A percentile compares a stretch with the other conserved stretches of the same genome.
These are phyloP conservation scores for Saturnia pavonia DNA, from an alignment of 2,888 invertebrate genomes.

Conservation along the genomic window DNA sequence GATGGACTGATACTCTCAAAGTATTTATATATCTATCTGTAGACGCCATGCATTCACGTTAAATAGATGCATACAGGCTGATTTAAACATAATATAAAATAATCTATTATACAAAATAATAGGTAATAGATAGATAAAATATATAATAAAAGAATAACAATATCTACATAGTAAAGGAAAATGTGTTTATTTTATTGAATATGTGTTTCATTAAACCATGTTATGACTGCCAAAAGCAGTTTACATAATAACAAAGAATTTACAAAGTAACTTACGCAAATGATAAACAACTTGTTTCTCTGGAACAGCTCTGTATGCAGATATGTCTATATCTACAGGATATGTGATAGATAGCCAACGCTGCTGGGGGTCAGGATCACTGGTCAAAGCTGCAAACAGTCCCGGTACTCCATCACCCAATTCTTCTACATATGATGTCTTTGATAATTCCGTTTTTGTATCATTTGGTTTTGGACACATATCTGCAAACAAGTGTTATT, in stretches of 20 bases:
- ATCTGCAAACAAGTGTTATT: constrained; percentile 77
- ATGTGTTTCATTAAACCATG: too few relatives aligned
- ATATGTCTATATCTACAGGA: constrained; percentile 87
- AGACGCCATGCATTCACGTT: too few relatives aligned
- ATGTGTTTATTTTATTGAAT: too few relatives aligned
- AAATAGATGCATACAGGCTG: too few relatives aligned
- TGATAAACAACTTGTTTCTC: constrained; percentile 87
- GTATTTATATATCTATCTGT: too few relatives aligned
- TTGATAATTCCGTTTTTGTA: constrained; percentile 87
- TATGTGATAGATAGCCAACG: constrained; percentile 94
- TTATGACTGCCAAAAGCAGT: background rate
- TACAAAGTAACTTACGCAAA: constrained; percentile 82
- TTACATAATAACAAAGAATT: background rate
- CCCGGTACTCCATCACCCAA: constrained; percentile 91
- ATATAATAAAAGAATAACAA: too few relatives aligned
- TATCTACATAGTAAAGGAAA: too few relatives aligned
- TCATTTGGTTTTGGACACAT: constrained; percentile 94
- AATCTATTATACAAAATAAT: too few relatives aligned
- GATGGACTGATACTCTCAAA: too few relatives aligned
- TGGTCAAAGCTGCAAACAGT: constrained; percentile 91
- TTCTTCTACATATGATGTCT: constrained; percentile 92
- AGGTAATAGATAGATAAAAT: too few relatives aligned
- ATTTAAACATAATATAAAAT: too few relatives aligned
- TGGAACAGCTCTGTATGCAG: constrained; percentile 83
- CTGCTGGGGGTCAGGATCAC: constrained; percentile 87